A percentile compares a stretch with the other conserved stretches of the same genome.
Evolutionary conservation across 2,113 vertebrate genomes (phyloP).

Genomic region (Narcine bancroftii): DNA sequence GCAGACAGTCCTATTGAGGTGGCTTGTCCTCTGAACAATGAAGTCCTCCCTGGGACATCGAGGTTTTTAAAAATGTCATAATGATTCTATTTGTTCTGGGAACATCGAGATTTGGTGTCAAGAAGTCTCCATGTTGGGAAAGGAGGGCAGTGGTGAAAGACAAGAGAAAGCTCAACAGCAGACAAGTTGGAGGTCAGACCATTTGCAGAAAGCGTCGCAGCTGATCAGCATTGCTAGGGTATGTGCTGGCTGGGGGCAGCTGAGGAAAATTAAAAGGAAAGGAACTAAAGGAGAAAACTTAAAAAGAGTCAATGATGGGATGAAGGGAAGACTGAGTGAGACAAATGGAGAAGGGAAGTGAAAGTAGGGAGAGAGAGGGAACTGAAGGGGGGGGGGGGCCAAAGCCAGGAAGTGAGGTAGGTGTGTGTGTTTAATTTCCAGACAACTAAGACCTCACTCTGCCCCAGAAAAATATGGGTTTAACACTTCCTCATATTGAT

Average conservation of each 20-base stretch:
- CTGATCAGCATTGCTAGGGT: neutral
- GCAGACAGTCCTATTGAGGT: neutral
- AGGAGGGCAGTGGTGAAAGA: neutral
- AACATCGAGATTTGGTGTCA: neutral
- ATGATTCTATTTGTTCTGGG: neutral
- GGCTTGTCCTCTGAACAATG: neutral
- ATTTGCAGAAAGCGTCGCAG: neutral
- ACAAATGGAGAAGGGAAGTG: too few relatives aligned
- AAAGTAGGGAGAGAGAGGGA: too few relatives aligned
- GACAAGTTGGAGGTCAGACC: neutral
- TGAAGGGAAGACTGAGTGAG: too few relatives aligned
- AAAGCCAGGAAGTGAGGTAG: too few relatives aligned
- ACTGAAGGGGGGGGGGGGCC: too few relatives aligned
- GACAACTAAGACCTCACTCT: too few relatives aligned
- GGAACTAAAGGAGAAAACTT: too few relatives aligned
- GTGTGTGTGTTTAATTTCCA: too few relatives aligned
- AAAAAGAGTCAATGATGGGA: too few relatives aligned
- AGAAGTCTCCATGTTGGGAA: neutral
- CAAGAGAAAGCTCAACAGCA: neutral
- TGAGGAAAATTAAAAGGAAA: too few relatives aligned
- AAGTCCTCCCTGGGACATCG: neutral
- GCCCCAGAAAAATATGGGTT: neutral
- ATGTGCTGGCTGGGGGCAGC: too few relatives aligned
- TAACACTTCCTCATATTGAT: neutral
- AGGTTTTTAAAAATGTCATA: neutral